Conservation (phyloP, 2,113 vertebrate species). For the Amphilophus citrinellus region DNA sequence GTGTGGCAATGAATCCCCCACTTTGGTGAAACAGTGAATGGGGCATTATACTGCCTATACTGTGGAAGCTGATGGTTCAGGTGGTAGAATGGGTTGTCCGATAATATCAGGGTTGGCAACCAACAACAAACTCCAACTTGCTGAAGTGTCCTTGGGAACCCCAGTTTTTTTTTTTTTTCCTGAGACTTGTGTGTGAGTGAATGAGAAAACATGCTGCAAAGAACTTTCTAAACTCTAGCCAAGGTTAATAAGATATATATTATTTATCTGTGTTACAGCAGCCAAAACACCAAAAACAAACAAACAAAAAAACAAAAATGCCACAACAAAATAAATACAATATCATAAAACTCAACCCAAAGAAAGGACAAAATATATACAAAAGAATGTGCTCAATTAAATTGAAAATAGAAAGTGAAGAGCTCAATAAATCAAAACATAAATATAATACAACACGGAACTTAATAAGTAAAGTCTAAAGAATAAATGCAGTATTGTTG, state of each 20-base stretch:
- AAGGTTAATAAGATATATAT: neutral
- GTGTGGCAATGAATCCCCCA: neutral
- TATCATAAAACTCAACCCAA: neutral
- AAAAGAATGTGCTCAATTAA: too few relatives aligned
- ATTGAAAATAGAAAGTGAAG: too few relatives aligned
- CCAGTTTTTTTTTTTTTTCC: too few relatives aligned
- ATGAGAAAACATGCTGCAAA: neutral
- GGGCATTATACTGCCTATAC: neutral
- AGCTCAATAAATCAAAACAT: too few relatives aligned
- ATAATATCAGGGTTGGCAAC: neutral
- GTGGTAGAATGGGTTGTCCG: neutral
- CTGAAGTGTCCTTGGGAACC: neutral
- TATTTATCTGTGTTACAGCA: neutral
- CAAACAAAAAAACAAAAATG: neutral
- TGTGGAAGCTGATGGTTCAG: neutral
- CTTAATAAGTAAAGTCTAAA: too few relatives aligned
- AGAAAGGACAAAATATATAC: neutral
- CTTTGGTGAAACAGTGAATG: neutral
- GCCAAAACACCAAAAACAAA: neutral
- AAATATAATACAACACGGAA: too few relatives aligned
- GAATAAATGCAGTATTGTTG: too few relatives aligned
- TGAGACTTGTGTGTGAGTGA: neutral
- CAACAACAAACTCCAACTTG: neutral
- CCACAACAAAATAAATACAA: rapidly evolving
- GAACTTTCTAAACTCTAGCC: neutral